A percentile compares a stretch with the other conserved stretches of the same genome.
Conservation (phyloP, 1,140 invertebrate genomes). For the Chelonus insularis region DNA sequence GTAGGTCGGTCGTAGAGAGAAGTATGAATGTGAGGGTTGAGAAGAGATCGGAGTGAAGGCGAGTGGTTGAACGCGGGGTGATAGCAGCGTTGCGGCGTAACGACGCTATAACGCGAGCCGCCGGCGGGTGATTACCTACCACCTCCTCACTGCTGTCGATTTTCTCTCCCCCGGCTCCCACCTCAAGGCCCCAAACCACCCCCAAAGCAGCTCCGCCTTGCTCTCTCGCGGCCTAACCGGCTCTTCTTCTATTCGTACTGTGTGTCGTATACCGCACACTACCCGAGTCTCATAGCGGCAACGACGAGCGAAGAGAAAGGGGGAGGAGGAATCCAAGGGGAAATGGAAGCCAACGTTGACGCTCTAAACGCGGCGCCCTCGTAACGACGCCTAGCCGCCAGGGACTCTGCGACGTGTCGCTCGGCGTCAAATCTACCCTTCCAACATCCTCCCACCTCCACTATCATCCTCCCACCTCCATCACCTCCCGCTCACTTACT, state of each 20-base stretch:
- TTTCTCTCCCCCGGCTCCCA: background rate
- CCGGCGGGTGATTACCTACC: constrained; percentile 39
- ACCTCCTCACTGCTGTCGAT: constrained; percentile 23
- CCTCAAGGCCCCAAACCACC: background rate
- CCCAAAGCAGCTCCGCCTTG: background rate
- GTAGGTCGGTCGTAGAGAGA: constrained; percentile 2
- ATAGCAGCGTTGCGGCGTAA: constrained; percentile 37
- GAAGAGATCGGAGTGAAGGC: background rate
- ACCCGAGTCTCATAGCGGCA: background rate
- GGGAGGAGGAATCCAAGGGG: constrained; percentile 1
- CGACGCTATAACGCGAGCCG: constrained; percentile 39
- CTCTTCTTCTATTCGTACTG: too few relatives aligned
- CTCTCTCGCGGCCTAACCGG: too few relatives aligned
- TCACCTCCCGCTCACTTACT: background rate
- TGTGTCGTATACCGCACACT: too few relatives aligned
- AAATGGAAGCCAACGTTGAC: constrained; percentile 23
- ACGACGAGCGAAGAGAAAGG: background rate
- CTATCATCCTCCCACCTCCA: background rate
- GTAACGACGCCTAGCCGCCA: constrained; percentile 35
- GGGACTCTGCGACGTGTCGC: constrained; percentile 29
- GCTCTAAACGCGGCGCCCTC: constrained; percentile 37
- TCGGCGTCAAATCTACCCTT: constrained; percentile 17
- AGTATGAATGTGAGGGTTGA: background rate
- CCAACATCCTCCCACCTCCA: background rate
- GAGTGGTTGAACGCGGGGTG: constrained; percentile 13